A percentile compares a stretch with the other conserved stretches of the same genome.
phyloP scores from a whole-genome alignment of 2,888 invertebrate genomes.

The Tyria jacobaeae region DNA sequence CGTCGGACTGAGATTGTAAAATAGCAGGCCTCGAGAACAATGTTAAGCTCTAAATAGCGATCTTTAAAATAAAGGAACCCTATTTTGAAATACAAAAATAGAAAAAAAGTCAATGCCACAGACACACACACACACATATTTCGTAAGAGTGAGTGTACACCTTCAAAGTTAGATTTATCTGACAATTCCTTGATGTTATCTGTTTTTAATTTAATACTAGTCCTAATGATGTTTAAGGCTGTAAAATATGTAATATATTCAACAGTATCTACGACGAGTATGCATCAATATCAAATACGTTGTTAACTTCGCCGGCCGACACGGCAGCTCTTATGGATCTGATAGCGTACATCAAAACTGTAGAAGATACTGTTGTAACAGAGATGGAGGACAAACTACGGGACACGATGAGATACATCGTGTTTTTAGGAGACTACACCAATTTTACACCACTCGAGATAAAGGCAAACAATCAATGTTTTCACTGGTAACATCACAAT shows the following conservation, averaged over 20 bases:
- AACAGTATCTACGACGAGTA: slow-evolving; percentile 94
- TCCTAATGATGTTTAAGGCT: too few species aligned
- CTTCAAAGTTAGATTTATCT: too few species aligned
- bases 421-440: slow-evolving; percentile 94
- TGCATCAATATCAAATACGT: slow-evolving; percentile 91
- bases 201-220: too few species aligned
- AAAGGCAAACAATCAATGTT: slow-evolving; percentile 95
- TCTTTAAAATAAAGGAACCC: too few species aligned
- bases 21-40: too few species aligned
- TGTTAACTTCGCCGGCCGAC: slow-evolving; percentile 92
- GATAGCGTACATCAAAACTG: slow-evolving; percentile 90
- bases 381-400: slow-evolving; percentile 92
- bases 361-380: slow-evolving; percentile 89
- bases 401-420: slow-evolving; percentile 89
- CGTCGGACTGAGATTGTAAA: neutral
- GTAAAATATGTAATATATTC: neutral
- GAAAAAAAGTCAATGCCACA: too few species aligned
- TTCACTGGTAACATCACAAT: slow-evolving; percentile 89
- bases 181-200: too few species aligned
- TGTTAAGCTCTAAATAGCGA: too few species aligned
- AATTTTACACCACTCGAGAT: slow-evolving; percentile 93
- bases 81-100: too few species aligned
- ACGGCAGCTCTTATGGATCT: slow-evolving; percentile 95
- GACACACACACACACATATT: too few species aligned
- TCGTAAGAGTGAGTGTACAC: too few species aligned